Evolutionary conservation across 2,797 vertebrate species (phyloP).

Genomic region (Catamblyrhynchus diadema): DNA sequence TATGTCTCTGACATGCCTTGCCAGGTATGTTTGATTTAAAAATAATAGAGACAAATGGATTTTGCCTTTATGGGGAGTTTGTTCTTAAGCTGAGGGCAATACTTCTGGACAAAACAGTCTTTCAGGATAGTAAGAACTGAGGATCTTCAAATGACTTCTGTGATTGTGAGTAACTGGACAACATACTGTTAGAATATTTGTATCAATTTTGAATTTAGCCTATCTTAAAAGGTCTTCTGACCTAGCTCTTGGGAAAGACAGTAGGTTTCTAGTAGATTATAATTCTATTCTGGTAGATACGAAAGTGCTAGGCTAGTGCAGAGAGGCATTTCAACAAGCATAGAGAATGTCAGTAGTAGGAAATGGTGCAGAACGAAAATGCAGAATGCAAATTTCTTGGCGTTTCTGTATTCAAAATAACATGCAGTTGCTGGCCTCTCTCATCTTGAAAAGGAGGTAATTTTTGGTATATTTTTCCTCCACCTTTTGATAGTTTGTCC

Average conservation of each 20-base stretch:
- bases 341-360: neutral
- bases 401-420: neutral
- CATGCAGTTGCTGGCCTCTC: neutral
- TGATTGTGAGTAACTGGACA: neutral
- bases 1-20: neutral
- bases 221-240: neutral
- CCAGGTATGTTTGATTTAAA: neutral
- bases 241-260: neutral
- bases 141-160: neutral
- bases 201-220: neutral
- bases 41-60: neutral
- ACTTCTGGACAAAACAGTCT: neutral
- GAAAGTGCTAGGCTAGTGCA: neutral
- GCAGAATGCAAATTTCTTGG: neutral
- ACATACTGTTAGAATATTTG: neutral
- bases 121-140: neutral
- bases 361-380: neutral
- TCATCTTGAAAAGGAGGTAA: neutral
- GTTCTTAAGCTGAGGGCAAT: neutral
- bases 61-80: neutral
- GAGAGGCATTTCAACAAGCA: neutral
- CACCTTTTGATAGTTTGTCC: neutral
- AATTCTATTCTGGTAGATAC: neutral
- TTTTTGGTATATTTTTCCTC: accelerated
- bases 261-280: neutral